phyloP scores from a whole-genome alignment of 2,113 vertebrate species.

The Calidris pygmaea region DNA sequence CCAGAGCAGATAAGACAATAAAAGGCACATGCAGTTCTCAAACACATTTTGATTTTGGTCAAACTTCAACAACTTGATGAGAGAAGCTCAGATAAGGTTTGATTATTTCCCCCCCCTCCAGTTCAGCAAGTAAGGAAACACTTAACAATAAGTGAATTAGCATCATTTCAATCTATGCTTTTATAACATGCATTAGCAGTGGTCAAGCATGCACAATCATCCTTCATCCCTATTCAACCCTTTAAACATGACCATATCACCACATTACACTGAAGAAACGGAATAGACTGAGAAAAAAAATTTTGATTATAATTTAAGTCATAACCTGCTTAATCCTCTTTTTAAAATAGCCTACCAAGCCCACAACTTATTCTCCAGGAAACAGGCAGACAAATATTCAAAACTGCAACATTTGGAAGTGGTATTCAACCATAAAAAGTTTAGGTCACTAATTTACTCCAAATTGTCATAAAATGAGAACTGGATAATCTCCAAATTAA shows the following conservation, averaged over 20 bases:
- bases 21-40: neutral
- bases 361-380: neutral
- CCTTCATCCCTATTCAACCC: neutral
- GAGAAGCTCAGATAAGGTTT: neutral
- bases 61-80: neutral
- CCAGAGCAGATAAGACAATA: neutral
- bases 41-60: neutral
- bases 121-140: neutral
- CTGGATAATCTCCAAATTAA: neutral
- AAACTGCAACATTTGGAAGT: neutral
- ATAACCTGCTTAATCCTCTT: neutral
- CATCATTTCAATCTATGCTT: neutral
- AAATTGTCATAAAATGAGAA: neutral
- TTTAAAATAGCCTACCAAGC: neutral
- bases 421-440: neutral
- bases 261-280: neutral
- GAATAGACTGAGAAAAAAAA: neutral
- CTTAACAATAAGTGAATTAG: neutral
- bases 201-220: neutral
- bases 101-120: neutral
- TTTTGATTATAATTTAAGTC: neutral
- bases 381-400: neutral
- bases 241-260: neutral
- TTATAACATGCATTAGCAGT: neutral
- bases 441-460: neutral